Base-by-base conservation (phyloP, 1,140 invertebrate genomes). In the Anoplolepis gracilipes region DNA sequence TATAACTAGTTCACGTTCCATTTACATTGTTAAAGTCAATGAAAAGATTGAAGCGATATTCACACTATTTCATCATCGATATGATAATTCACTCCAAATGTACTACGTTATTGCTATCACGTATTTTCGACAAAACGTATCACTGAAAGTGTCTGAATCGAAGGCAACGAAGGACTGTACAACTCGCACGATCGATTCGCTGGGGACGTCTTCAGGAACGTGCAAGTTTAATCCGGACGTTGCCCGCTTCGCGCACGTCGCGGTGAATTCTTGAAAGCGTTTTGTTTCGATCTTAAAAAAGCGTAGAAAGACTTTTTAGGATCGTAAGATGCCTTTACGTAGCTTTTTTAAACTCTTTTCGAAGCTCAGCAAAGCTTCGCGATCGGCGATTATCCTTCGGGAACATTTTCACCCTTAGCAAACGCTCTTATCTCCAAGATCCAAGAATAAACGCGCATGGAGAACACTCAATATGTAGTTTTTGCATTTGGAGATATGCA, bases 171-270 rank as follows among this genome's bases (percentile, higher is more conserved):
- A 64, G 59, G 11, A 84, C 72, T 28, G 59, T 61, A 49, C 81
- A 22, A 77, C 64, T 78, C 73, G 72, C 57, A 16, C 36, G 67
- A 82, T 82, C 78, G 67, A 82, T 82, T 82, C 65, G 78, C 36
- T 13, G 62, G 6, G 28, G 30, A 33, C 42, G 13, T 81, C 65
- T 57, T 46, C 78, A n/a, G 28, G 67, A 82, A 82, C 67, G 78
- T 59, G 33, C 53, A 61, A 55, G 67, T 73, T 82, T 82, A 73
- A 72, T 82, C 67, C 25, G 78, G n/a, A 53, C 78, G 22, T 73
- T 59, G 78, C 67, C 39, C 67, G 78, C 49, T 49, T 69, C 76
- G 76, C 46, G 65, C 64, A 39, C 42, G 25, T 8, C 30, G 65
- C 78, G 10, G 65, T 19, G 25, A 61, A 82, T 82, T 82, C 78